phyloP scores from a whole-genome alignment of 2,797 vertebrate species.

The Sarcoramphus papa region DNA sequence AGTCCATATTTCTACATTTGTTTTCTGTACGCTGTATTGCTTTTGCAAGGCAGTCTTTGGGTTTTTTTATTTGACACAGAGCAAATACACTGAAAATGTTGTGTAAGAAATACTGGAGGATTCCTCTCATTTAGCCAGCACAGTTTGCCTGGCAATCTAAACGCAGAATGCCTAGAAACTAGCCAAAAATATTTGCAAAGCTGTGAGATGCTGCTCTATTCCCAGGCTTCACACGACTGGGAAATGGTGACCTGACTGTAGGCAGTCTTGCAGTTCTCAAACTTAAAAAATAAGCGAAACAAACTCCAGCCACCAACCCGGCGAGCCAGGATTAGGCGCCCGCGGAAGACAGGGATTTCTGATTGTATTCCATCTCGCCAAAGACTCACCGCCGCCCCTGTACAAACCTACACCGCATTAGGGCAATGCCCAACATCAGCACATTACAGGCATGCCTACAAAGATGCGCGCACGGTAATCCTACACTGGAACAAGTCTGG shows the following conservation, averaged over 20 bases:
- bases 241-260: not conserved
- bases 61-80: not conserved
- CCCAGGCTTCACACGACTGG: not conserved
- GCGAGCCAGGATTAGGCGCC: not conserved
- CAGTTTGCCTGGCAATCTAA: not conserved
- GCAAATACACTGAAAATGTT: not conserved
- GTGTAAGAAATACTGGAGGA: not conserved
- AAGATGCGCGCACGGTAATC: fast-evolving
- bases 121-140: not conserved
- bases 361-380: not conserved
- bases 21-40: not conserved
- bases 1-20: not conserved
- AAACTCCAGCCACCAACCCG: not conserved
- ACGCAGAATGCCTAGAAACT: not conserved
- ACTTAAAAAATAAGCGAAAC: not conserved
- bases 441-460: not conserved
- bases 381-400: not conserved
- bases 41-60: not conserved
- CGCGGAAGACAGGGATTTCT: not conserved
- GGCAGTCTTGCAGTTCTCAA: not conserved
- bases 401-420: not conserved
- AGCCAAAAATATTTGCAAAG: not conserved
- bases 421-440: constrained; percentile 27
- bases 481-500: not conserved
- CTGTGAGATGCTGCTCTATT: not conserved